Evolutionary conservation across 2,797 vertebrate species (phyloP).

Genomic region (Limnodromus scolopaceus): DNA sequence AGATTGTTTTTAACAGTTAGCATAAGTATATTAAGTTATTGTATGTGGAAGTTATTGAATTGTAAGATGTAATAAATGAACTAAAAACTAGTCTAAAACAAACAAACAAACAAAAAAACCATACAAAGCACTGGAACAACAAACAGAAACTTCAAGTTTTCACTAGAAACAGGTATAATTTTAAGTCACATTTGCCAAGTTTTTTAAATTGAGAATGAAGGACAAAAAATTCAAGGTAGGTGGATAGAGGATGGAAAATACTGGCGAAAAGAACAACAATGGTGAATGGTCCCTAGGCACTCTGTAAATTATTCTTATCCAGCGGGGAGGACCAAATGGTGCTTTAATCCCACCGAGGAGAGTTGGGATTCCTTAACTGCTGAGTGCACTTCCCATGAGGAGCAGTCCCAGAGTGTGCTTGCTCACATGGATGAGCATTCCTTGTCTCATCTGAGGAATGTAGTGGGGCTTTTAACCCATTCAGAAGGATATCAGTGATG

Average conservation of each 20-base stretch:
- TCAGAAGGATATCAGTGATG: neutral
- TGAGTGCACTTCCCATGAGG: fast-evolving
- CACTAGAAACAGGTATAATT: neutral
- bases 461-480: neutral
- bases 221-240: neutral
- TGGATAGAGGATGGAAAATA: neutral
- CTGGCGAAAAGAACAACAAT: neutral
- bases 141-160: neutral
- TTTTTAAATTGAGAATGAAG: neutral
- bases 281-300: neutral
- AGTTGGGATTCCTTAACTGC: neutral
- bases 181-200: neutral
- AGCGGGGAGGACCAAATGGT: fast-evolving
- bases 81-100: neutral
- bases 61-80: neutral
- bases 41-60: neutral
- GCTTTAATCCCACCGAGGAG: neutral
- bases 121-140: neutral
- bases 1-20: neutral
- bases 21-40: neutral
- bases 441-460: too few relatives aligned
- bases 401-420: neutral
- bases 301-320: neutral
- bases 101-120: neutral
- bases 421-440: too few relatives aligned